Conservation (phyloP, 2,797 vertebrate genomes). For the Decapterus maruadsi region DNA sequence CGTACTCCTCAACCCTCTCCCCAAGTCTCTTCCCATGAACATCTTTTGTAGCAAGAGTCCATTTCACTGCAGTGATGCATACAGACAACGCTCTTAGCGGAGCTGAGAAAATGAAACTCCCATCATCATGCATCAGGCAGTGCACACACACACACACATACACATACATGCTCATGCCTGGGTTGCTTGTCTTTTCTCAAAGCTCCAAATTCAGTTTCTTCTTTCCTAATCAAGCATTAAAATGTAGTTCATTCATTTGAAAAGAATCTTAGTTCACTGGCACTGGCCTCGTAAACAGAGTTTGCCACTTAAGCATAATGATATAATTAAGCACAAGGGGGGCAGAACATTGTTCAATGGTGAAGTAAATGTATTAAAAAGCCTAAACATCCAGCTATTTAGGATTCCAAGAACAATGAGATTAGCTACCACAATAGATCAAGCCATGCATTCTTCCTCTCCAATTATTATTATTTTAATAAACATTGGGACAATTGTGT, state of each 20-base stretch:
- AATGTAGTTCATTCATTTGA: constrained; percentile 54
- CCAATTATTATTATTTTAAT: constrained; percentile 48
- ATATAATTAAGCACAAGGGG: constrained; percentile 69
- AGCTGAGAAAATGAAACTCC: constrained; percentile 71
- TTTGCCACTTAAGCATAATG: constrained; percentile 62
- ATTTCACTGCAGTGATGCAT: constrained; percentile 74
- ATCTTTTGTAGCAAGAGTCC: constrained; percentile 71
- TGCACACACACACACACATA: not conserved
- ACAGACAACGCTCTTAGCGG: constrained; percentile 66
- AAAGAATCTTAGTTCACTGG: constrained; percentile 49
- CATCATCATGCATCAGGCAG: constrained; percentile 58
- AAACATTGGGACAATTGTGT: constrained; percentile 64
- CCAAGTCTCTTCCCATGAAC: constrained; percentile 72
- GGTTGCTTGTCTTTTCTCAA: constrained; percentile 27
- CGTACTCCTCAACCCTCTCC: constrained; percentile 64
- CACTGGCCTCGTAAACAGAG: constrained; percentile 59
- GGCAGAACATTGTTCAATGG: constrained; percentile 58
- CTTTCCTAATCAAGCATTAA: constrained; percentile 47
- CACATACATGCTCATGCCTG: constrained; percentile 1
- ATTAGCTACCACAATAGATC: constrained; percentile 71
- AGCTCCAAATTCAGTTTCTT: constrained; percentile 28
- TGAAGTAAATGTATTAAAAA: constrained; percentile 68
- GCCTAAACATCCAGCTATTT: constrained; percentile 69
- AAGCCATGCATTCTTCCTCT: constrained; percentile 54
- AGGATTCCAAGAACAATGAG: constrained; percentile 77